Percentiles rank a stretch among this genome's conserved stretches.
Conservation (phyloP, 2,888 invertebrate genomes). For the Hyppa rectilinea region DNA sequence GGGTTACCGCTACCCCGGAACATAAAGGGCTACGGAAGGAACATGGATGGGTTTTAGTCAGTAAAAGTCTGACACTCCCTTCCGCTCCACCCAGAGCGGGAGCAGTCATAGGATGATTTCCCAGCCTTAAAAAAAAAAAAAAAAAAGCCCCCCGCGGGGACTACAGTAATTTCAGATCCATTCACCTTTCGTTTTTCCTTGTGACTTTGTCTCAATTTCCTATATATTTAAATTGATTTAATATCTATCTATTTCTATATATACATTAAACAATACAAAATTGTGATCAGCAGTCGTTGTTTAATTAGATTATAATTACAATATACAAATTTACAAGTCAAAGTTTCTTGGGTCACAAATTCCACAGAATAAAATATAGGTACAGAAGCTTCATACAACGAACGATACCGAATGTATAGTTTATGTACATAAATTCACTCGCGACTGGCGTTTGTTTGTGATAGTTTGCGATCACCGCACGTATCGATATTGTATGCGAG, state of each 20-base stretch:
- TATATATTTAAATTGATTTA: not conserved
- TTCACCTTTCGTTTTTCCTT: not conserved
- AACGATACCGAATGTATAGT: not conserved
- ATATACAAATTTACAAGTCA: constrained; percentile 67
- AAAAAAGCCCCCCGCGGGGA: no score
- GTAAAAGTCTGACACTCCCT: no score
- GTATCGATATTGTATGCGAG: not conserved
- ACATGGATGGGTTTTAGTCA: no score
- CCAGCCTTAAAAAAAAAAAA: no score
- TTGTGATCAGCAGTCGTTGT: constrained; percentile 72
- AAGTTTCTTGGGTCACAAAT: constrained; percentile 33
- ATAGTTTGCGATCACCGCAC: not conserved
- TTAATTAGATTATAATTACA: constrained; percentile 66
- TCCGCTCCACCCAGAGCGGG: no score
- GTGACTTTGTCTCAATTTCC: not conserved
- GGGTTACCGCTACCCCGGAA: no score
- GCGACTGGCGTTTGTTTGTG: not conserved
- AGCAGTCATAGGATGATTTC: no score
- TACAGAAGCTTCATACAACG: not conserved
- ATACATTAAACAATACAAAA: constrained; percentile 66
- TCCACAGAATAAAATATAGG: constrained; percentile 18
- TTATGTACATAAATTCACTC: no score
- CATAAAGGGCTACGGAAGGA: no score
- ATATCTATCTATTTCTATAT: constrained; percentile 35
- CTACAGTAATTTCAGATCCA: no score